Evolutionary conservation across 2,797 vertebrate species (phyloP).

Genomic region (Acrossocheilus fasciatus): DNA sequence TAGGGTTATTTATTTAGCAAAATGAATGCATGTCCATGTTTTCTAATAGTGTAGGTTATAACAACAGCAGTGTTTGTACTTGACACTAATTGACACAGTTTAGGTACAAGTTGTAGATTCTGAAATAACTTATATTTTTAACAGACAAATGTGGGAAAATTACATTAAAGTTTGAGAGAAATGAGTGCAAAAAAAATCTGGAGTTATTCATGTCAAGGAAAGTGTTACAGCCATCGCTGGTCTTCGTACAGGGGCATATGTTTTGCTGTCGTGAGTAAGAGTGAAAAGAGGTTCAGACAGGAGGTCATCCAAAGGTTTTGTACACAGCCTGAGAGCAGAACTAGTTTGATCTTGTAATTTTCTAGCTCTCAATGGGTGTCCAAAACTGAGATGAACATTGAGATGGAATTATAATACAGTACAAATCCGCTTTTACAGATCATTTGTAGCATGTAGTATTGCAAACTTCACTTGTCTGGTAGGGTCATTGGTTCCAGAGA

Average conservation of each 20-base stretch:
- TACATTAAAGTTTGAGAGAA: background rate
- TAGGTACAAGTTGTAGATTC: background rate
- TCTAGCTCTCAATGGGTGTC: background rate
- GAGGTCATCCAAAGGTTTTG: background rate
- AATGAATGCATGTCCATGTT: background rate
- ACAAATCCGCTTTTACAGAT: slow-evolving; percentile 29
- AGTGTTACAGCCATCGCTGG: background rate
- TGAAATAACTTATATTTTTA: background rate
- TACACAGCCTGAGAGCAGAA: background rate
- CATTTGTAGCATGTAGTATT: background rate
- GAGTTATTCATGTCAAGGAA: background rate
- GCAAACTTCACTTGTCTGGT: slow-evolving; percentile 39
- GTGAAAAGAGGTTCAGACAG: background rate
- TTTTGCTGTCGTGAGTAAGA: slow-evolving; percentile 32
- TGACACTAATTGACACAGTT: background rate
- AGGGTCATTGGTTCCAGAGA: slow-evolving; percentile 48
- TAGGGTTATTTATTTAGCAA: background rate
- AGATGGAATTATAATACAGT: background rate
- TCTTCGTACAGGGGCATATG: slow-evolving; percentile 61
- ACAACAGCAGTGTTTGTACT: background rate
- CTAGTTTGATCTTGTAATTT: slow-evolving; percentile 6
- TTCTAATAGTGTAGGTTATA: background rate
- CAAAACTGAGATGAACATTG: background rate
- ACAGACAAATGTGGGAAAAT: background rate
- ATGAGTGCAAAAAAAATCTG: too few relatives aligned